Percentiles rank a stretch among this genome's conserved stretches.
These are phyloP conservation scores for Antennarius striatus DNA, from an alignment of 2,113 vertebrate genomes.

Conservation along the genomic window DNA sequence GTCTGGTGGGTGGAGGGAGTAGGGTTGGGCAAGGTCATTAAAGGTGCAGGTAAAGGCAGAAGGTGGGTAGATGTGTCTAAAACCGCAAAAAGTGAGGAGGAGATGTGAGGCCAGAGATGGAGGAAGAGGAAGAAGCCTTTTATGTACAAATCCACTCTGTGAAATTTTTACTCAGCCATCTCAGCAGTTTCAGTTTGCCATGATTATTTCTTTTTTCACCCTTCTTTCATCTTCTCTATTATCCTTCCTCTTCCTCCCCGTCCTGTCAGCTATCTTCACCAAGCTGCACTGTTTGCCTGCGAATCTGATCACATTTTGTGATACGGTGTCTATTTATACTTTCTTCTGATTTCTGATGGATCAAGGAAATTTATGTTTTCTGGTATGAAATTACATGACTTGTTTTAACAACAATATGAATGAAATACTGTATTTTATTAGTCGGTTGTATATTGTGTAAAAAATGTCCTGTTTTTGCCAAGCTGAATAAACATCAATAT, in stretches of 20 bases:
- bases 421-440: neutral
- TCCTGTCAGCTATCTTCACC: neutral
- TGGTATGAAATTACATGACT: too few relatives aligned
- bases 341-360: neutral
- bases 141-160: slow-evolving; percentile 14
- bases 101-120: slow-evolving; percentile 1
- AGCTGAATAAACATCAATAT: neutral
- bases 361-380: too few relatives aligned
- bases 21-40: slow-evolving; percentile 49
- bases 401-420: too few relatives aligned
- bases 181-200: slow-evolving; percentile 43
- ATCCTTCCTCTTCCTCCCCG: slow-evolving; percentile 8
- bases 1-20: slow-evolving; percentile 32
- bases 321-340: too few relatives aligned
- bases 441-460: neutral
- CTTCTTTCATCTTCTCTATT: slow-evolving; percentile 6
- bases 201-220: slow-evolving; percentile 3
- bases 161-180: slow-evolving; percentile 31
- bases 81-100: slow-evolving; percentile 5
- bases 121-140: neutral
- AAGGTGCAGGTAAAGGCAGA: slow-evolving; percentile 28
- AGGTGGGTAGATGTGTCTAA: slow-evolving; percentile 8
- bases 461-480: neutral
- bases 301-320: neutral
- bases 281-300: neutral